Conservation (phyloP, 2,888 invertebrate genomes). For the Rotaria sp. region DNA sequence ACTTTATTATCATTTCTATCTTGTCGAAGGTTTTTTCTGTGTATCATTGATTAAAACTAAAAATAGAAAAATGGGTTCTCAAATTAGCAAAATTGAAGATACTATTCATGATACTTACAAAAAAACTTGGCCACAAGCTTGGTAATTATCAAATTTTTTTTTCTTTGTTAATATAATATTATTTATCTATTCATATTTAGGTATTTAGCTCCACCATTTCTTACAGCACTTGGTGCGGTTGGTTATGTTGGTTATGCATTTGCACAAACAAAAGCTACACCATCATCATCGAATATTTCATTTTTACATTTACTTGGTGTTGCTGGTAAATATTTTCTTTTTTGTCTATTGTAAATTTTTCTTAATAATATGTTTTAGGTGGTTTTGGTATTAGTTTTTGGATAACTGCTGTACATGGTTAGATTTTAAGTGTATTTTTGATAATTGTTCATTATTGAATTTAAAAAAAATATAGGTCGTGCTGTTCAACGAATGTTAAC, state of each 20-base stretch:
- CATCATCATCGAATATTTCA: background rate
- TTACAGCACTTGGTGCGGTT: background rate
- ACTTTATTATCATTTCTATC: background rate
- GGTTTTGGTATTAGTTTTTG: conserved; percentile 22
- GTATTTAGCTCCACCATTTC: conserved; percentile 11
- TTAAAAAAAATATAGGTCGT: background rate
- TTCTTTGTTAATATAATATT: too few species aligned
- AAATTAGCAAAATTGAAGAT: conserved; percentile 10
- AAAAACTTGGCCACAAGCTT: background rate
- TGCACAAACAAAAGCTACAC: background rate
- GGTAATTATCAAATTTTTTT: background rate
- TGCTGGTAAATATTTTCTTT: background rate
- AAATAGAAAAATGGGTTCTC: background rate
- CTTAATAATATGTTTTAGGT: background rate
- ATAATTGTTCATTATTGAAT: background rate
- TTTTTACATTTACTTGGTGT: conserved; percentile 1
- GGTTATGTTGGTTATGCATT: background rate
- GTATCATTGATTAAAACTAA: background rate
- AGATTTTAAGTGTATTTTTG: background rate
- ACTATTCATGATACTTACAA: background rate
- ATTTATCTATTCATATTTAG: background rate
- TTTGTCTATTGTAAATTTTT: too few species aligned
- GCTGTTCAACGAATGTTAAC: background rate
- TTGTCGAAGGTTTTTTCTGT: background rate
- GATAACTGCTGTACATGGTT: conserved; percentile 16